Conservation (phyloP, 2,888 invertebrate genomes). For the Magallana nippona region DNA sequence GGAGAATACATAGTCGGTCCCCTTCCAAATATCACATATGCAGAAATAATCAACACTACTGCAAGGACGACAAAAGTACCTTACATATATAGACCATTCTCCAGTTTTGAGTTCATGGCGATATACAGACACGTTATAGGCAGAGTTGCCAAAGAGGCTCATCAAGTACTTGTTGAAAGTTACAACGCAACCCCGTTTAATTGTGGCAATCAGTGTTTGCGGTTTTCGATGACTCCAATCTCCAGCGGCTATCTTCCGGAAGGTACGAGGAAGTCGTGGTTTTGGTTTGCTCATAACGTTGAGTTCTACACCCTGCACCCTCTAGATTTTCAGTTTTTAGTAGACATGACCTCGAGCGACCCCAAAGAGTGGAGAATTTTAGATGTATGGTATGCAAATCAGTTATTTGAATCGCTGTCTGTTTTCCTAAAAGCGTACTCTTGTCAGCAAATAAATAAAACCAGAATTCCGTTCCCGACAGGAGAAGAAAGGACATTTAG, state of each 20-base stretch:
- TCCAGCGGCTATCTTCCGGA: conserved; percentile 67
- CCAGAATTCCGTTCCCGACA: conserved; percentile 61
- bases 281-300: conserved; percentile 71
- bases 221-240: conserved; percentile 70
- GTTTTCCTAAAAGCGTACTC: conserved; percentile 64
- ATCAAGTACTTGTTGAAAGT: conserved; percentile 66
- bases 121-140: conserved; percentile 64
- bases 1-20: conserved; percentile 73
- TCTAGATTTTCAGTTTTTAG: conserved; percentile 73
- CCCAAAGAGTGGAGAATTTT: conserved; percentile 68
- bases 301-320: conserved; percentile 73
- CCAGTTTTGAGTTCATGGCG: conserved; percentile 67
- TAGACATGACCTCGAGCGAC: conserved; percentile 66
- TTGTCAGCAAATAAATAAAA: conserved; percentile 64
- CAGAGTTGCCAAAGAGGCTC: conserved; percentile 57
- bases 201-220: conserved; percentile 68
- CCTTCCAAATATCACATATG: conserved; percentile 62
- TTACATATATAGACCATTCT: conserved; percentile 70
- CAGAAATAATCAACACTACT: conserved; percentile 56
- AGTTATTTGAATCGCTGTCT: conserved; percentile 63
- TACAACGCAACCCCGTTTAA: conserved; percentile 66
- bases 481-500: conserved; percentile 59
- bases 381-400: conserved; percentile 71
- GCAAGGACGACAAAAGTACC: conserved; percentile 67
- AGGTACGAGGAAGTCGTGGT: conserved; percentile 72